These are phyloP conservation scores for Sebastes oblongus DNA, from an alignment of 2,797 vertebrate species.

Conservation along the genomic window DNA sequence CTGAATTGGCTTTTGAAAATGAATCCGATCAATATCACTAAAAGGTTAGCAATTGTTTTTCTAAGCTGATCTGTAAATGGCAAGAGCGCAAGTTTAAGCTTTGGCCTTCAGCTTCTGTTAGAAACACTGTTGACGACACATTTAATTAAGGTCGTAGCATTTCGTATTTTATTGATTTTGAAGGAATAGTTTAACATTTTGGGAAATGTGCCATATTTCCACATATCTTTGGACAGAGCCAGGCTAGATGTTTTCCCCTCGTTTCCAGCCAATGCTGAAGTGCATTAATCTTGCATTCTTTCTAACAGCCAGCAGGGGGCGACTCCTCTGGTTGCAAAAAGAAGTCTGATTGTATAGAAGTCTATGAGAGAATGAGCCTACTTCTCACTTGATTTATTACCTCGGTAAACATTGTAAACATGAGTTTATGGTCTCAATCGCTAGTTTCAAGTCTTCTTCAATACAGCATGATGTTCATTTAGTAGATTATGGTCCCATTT, in stretches of 20 bases:
- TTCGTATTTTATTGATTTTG: background rate
- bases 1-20: slow-evolving; percentile 11
- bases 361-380: no score
- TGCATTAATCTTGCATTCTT: no score
- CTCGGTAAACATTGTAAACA: no score
- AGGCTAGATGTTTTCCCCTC: background rate
- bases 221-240: background rate
- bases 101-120: slow-evolving; percentile 8
- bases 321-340: no score
- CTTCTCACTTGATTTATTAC: no score
- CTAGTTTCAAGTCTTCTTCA: no score
- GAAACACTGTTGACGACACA: background rate
- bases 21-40: slow-evolving; percentile 26
- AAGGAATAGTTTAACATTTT: background rate
- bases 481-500: no score
- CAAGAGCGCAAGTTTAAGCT: background rate
- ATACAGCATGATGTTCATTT: no score
- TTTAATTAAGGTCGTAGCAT: background rate
- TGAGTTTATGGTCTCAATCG: no score
- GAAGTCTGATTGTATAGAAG: no score
- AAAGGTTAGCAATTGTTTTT: slow-evolving; percentile 29
- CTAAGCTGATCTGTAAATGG: slow-evolving; percentile 8
- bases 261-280: background rate
- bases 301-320: no score
- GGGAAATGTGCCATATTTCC: background rate